Evolutionary conservation across 1,140 invertebrate species (phyloP).

Genomic region (Maconellicoccus hirsutus): DNA sequence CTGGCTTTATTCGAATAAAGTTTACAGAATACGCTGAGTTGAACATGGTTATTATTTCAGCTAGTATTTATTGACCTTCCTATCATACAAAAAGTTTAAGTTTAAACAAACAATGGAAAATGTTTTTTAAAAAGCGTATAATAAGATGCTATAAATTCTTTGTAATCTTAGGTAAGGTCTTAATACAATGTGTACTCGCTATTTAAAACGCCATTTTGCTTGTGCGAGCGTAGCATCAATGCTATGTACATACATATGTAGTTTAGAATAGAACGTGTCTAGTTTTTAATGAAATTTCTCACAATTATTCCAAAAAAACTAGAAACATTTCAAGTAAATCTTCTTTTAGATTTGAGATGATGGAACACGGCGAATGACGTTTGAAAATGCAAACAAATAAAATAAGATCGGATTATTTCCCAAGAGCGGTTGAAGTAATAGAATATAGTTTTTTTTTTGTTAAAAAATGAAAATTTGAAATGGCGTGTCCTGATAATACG

Average conservation of each 20-base stretch:
- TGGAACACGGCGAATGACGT: neutral
- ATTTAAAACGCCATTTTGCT: too few species aligned
- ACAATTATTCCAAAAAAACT: neutral
- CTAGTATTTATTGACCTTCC: neutral
- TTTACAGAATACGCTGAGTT: neutral
- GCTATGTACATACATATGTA: neutral
- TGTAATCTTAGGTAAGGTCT: too few species aligned
- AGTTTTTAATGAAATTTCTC: neutral
- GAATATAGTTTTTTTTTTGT: neutral
- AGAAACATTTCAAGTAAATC: neutral
- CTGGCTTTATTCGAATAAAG: neutral
- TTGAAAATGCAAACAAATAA: neutral
- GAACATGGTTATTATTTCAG: neutral
- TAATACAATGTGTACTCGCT: too few species aligned
- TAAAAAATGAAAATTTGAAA: neutral
- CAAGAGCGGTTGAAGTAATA: neutral
- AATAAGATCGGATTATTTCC: conserved; percentile 9
- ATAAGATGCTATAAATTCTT: too few species aligned
- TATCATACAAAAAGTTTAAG: neutral
- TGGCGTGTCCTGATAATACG: neutral
- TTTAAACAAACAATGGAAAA: neutral
- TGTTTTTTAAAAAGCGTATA: neutral
- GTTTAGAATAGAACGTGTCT: too few species aligned
- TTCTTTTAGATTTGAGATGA: too few species aligned
- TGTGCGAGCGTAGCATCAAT: neutral